These are phyloP conservation scores for Alexandromys fortis DNA, from an alignment of 2,113 vertebrate species.

Conservation along the genomic window DNA sequence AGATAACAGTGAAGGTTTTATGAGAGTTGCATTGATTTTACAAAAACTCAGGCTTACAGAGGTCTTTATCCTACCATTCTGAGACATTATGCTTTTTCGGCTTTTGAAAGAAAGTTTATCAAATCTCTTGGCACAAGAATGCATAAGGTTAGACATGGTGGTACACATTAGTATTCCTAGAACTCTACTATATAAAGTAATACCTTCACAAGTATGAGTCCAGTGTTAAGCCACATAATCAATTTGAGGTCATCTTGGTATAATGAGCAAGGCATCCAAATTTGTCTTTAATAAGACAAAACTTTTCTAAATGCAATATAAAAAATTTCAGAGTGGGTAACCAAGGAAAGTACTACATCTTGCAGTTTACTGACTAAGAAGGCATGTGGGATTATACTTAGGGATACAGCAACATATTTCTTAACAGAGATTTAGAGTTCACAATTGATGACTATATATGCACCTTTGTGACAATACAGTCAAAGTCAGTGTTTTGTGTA, in stretches of 20 bases:
- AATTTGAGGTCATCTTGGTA: background rate
- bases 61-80: background rate
- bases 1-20: background rate
- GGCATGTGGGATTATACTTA: fast-evolving
- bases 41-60: background rate
- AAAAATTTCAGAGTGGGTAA: background rate
- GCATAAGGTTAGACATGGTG: background rate
- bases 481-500: background rate
- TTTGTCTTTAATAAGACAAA: background rate
- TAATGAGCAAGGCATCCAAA: background rate
- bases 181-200: no score
- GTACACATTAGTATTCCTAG: no score
- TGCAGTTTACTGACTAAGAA: background rate
- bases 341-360: background rate
- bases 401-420: background rate
- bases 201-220: background rate
- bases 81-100: background rate
- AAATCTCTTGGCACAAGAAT: background rate
- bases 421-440: background rate
- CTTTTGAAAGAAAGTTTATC: conserved; percentile 1
- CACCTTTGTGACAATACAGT: background rate
- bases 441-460: background rate
- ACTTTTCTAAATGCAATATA: background rate
- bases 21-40: background rate
- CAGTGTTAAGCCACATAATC: background rate